A percentile compares a stretch with the other conserved stretches of the same genome.
Conservation (phyloP, 2,888 invertebrate genomes). For the Crioceris asparagi region DNA sequence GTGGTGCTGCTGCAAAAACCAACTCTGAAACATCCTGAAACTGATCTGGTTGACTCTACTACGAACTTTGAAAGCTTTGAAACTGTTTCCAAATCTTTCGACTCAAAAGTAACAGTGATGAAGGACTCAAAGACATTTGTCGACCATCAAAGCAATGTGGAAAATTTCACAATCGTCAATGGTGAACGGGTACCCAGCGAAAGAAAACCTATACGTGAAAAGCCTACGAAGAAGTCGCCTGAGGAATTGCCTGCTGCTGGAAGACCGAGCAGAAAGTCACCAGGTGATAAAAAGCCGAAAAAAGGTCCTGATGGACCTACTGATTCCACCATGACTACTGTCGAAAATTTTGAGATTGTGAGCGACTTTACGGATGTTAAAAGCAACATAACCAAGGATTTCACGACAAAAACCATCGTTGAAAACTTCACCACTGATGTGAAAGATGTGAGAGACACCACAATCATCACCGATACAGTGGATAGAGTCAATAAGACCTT, state of each 20-base stretch:
- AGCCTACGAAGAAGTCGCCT: constrained; percentile 6
- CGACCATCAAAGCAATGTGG: constrained; percentile 24
- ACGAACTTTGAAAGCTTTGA: constrained; percentile 24
- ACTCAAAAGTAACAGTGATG: constrained; percentile 25
- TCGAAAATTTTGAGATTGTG: constrained; percentile 12
- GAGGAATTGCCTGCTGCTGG: constrained; percentile 16
- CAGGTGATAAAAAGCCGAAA: constrained; percentile 3
- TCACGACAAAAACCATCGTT: constrained; percentile 18
- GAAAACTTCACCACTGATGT: constrained; percentile 15
- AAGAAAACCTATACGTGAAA: constrained; percentile 3
- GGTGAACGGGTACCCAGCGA: constrained; percentile 7
- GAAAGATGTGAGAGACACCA: too few species aligned
- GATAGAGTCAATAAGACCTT: constrained; percentile 43
- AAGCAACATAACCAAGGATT: constrained; percentile 16
- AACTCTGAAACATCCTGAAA: constrained; percentile 1
- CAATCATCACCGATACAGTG: constrained; percentile 14
- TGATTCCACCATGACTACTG: constrained; percentile 8
- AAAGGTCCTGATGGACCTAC: not conserved
- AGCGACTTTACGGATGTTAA: constrained; percentile 13
- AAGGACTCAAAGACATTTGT: constrained; percentile 26
- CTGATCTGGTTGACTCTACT: constrained; percentile 18
- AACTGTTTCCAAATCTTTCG: constrained; percentile 22
- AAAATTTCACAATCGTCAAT: constrained; percentile 23
- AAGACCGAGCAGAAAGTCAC: constrained; percentile 11
- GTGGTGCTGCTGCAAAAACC: constrained; percentile 1